A percentile compares a stretch with the other conserved stretches of the same genome.
phyloP scores from a whole-genome alignment of 2,113 vertebrate genomes.

The Lynx canadensis region DNA sequence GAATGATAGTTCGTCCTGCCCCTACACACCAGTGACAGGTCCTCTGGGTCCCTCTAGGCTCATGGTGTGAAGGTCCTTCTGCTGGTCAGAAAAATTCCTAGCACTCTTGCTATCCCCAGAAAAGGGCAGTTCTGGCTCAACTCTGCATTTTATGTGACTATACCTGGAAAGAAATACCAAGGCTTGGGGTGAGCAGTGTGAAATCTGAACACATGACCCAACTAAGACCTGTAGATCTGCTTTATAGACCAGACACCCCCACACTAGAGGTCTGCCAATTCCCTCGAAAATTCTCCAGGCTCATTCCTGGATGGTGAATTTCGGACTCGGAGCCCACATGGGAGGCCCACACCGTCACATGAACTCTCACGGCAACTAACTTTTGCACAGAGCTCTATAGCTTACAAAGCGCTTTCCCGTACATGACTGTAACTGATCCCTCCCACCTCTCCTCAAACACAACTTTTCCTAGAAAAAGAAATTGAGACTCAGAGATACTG shows the following conservation, averaged over 20 bases:
- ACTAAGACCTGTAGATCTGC: neutral
- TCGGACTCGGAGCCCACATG: neutral
- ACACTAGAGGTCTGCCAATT: neutral
- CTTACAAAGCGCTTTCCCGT: conserved; percentile 3
- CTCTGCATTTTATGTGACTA: neutral
- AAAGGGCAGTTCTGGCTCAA: neutral
- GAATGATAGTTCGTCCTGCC: neutral
- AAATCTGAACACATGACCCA: neutral
- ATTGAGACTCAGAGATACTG: neutral
- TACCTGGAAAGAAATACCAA: neutral
- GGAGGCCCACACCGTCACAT: neutral
- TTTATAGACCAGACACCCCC: neutral
- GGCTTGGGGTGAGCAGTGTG: neutral
- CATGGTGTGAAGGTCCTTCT: neutral
- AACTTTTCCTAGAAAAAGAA: conserved; percentile 34
- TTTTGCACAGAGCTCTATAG: neutral
- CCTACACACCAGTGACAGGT: neutral
- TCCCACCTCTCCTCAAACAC: neutral
- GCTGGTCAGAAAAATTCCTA: conserved; percentile 2
- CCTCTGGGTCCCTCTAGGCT: neutral
- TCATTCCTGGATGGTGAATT: neutral
- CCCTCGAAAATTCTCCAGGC: neutral
- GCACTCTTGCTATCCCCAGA: neutral
- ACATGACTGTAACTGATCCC: neutral
- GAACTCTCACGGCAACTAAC: neutral